Conservation (phyloP, 1,140 invertebrate genomes). For the Laupala kohalensis region DNA sequence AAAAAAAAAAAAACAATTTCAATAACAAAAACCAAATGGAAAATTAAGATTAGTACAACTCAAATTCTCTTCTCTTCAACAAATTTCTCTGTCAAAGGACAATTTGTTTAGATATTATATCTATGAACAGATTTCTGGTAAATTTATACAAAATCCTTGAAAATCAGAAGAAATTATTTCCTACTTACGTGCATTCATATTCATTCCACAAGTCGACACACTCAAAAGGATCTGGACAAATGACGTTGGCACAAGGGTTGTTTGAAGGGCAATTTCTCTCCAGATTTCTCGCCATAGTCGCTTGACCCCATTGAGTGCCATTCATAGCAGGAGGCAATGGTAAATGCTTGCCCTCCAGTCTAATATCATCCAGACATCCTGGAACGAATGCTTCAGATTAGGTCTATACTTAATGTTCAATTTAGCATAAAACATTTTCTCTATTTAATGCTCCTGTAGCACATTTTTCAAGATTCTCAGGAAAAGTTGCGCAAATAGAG, state of each 20-base stretch:
- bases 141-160: too few species aligned
- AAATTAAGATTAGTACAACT: not conserved
- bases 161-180: not conserved
- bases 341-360: slow-evolving; percentile 82
- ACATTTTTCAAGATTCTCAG: not conserved
- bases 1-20: not conserved
- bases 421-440: not conserved
- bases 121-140: too few species aligned
- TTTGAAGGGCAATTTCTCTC: slow-evolving; percentile 85
- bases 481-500: too few species aligned
- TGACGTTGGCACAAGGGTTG: slow-evolving; percentile 82
- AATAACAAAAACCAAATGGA: not conserved
- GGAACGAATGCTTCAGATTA: not conserved
- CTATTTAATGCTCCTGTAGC: not conserved
- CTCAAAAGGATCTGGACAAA: slow-evolving; percentile 83
- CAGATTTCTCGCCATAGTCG: slow-evolving; percentile 80
- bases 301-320: slow-evolving; percentile 86
- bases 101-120: too few species aligned
- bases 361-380: slow-evolving; percentile 73
- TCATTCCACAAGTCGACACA: slow-evolving; percentile 94
- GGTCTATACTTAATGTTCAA: not conserved
- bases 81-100: too few species aligned
- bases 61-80: too few species aligned
- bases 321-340: slow-evolving; percentile 86
- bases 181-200: slow-evolving; percentile 91